These are phyloP conservation scores for Onychostruthus taczanowskii DNA, from an alignment of 2,113 vertebrate species.

Conservation along the genomic window DNA sequence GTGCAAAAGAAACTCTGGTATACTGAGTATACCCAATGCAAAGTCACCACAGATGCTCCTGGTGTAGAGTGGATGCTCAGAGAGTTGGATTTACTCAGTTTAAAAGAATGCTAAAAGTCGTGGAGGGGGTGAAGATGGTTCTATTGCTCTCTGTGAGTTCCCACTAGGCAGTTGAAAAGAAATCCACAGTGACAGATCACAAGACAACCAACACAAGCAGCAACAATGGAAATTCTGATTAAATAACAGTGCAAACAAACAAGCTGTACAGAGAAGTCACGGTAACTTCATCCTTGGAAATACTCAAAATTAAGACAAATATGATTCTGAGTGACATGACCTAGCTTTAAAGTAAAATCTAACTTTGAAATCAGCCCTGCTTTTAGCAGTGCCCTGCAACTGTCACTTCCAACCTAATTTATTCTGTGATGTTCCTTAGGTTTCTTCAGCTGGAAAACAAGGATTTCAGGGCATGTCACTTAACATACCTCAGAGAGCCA, in stretches of 20 bases:
- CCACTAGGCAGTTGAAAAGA: neutral
- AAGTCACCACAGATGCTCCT: neutral
- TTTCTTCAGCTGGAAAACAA: neutral
- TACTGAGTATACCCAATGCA: neutral
- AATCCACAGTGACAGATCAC: neutral
- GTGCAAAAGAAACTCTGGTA: neutral
- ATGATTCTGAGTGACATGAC: neutral
- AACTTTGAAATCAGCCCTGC: neutral
- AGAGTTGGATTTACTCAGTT: neutral
- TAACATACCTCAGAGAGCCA: neutral
- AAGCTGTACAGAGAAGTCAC: neutral
- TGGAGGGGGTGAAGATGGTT: neutral
- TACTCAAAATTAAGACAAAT: neutral
- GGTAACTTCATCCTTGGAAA: neutral
- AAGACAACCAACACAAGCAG: neutral
- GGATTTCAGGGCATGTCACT: neutral
- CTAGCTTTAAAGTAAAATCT: neutral
- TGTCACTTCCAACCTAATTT: conserved; percentile 15
- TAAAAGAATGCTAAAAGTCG: neutral
- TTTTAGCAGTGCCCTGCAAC: neutral
- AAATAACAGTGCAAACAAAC: neutral
- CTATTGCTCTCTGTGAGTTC: neutral
- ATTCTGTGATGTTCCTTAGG: neutral
- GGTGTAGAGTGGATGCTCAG: neutral
- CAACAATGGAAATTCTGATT: neutral